Conservation (phyloP, 2,888 invertebrate species). For the Loripinus fragilis region DNA sequence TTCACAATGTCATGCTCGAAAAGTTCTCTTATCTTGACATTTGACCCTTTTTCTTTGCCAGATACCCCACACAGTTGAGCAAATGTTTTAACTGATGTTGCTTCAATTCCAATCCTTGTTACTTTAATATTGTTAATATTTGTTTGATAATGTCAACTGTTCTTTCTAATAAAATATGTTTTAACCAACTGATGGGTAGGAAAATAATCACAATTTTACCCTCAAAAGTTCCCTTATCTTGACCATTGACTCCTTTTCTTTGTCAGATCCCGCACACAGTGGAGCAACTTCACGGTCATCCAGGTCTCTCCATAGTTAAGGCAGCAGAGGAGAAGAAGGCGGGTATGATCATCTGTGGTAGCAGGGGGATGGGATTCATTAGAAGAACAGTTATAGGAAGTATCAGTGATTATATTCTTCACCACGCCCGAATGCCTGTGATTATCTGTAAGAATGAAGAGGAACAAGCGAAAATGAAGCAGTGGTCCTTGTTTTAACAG, state of each 20-base stretch:
- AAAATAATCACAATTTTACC: no score
- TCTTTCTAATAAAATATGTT: no score
- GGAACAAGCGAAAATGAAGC: slow-evolving; percentile 1
- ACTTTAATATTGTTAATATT: no score
- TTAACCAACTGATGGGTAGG: no score
- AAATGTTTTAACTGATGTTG: no score
- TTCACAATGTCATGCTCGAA: neutral
- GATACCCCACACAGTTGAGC: no score
- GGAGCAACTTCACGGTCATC: neutral
- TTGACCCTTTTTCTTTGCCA: no score
- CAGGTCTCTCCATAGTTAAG: neutral
- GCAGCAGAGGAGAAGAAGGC: neutral
- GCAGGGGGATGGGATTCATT: slow-evolving; percentile 1
- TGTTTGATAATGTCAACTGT: no score
- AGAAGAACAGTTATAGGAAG: neutral
- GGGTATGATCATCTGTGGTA: slow-evolving; percentile 4
- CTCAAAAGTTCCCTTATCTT: no score
- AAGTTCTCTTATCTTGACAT: neutral
- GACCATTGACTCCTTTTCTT: no score
- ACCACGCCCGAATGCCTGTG: slow-evolving; percentile 18
- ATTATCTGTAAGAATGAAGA: slow-evolving; percentile 14
- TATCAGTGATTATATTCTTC: slow-evolving; percentile 8
- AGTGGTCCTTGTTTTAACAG: slow-evolving; percentile 1
- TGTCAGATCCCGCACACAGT: neutral
- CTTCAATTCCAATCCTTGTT: no score